A percentile compares a stretch with the other conserved stretches of the same genome.
Conservation (phyloP, 64 coral and sea anemone genomes). For the Montipora foliosa region DNA sequence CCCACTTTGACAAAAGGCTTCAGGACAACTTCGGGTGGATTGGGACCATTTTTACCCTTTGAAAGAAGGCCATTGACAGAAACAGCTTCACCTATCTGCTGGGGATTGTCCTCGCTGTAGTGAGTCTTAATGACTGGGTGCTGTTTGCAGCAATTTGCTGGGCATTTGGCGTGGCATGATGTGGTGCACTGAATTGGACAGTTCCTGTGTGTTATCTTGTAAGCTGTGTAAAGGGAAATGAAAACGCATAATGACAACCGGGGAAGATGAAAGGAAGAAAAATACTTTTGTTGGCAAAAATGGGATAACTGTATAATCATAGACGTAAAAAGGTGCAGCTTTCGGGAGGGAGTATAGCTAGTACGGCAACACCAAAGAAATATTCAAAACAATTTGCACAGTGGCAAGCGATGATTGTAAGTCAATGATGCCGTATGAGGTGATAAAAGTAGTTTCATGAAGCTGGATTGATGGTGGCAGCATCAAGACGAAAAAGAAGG, state of each 20-base stretch:
- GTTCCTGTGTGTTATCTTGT: conserved; percentile 64
- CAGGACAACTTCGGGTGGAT: conserved; percentile 38
- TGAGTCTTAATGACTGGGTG: conserved; percentile 47
- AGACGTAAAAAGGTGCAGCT: too few species aligned
- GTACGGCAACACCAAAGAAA: too few species aligned
- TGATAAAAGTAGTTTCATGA: too few species aligned
- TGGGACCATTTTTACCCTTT: conserved; percentile 21
- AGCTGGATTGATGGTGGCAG: too few species aligned
- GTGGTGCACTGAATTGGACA: conserved; percentile 62
- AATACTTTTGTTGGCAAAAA: not conserved
- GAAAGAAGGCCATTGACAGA: not conserved
- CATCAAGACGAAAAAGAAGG: too few species aligned
- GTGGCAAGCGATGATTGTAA: too few species aligned
- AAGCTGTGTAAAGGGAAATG: conserved; percentile 36
- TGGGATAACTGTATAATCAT: too few species aligned
- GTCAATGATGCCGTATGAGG: too few species aligned
- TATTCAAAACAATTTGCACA: too few species aligned
- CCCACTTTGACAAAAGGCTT: conserved; percentile 28
- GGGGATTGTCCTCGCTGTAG: conserved; percentile 10
- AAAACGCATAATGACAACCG: not conserved
- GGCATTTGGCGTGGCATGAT: conserved; percentile 66
- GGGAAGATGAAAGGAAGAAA: not conserved
- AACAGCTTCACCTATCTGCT: conserved; percentile 5
- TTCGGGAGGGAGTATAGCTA: too few species aligned
- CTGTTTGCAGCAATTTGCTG: conserved; percentile 78